Evolutionary conservation across 2,797 vertebrate species (phyloP), one percentile per base, ranked within the genome.

Genomic region (Chaetophractus vellerosus): DNA sequence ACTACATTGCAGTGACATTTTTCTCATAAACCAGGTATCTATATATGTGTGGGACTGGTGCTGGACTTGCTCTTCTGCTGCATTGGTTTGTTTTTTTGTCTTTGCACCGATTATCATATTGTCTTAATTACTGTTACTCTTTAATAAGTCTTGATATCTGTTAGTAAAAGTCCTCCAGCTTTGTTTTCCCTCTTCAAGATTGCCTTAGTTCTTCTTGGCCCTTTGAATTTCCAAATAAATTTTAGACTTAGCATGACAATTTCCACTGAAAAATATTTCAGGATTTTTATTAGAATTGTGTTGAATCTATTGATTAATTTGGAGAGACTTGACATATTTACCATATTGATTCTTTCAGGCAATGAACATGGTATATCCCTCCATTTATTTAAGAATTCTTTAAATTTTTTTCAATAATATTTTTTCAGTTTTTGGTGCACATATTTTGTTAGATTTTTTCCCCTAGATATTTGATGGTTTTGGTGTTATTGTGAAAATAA

Each of bases 241-340:
- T 85, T 75, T 57, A 88, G 83, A 33, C 36, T 74, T 11, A 72
- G 23, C 33, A 18, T 90, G 55, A 55, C 26, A n/a, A 4, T 88
- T 89, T 85, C 36, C n/a, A 86, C 38, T 55, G 23, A 72, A 28
- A 69, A 88, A 50, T 19, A 55, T 68, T 7, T 57, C 75, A 57
- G 9, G 15, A 74, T 83, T 90, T 91, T 91, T 4, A 41, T 15
- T 78, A 50, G 19, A 82, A 50, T 66, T 68, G 36, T 92, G 89
- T 36, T 81, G 1, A 89, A 85, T 64, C 45, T 86, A 1, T 59
- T 86, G 75, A 26, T 78, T 59, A 76, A 88, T 74, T n/a, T 45
- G 18, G 18, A 31, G 26, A 82, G 8, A 38, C 55, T 74, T 61
- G 63, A 79, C 23, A 79, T 45, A 12, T 71, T 63, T 79, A 33